phyloP scores from a whole-genome alignment of 2,113 vertebrate species.

The Dinomys branickii region DNA sequence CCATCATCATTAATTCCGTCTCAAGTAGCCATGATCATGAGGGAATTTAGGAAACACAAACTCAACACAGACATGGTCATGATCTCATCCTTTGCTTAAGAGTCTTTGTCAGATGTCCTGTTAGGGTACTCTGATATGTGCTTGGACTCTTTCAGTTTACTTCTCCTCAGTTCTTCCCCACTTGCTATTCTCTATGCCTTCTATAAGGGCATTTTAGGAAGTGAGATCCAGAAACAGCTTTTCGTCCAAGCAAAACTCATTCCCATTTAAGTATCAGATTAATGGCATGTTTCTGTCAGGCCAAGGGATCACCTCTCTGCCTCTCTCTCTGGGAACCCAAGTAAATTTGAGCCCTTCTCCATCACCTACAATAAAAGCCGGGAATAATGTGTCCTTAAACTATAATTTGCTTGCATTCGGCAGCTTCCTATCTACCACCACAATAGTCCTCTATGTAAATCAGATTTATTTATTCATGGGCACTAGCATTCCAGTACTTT shows the following conservation, averaged over 20 bases:
- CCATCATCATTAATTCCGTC: not conserved
- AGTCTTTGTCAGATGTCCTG: not conserved
- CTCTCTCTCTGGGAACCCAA: not conserved
- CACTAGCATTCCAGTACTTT: constrained; percentile 85
- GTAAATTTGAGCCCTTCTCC: constrained; percentile 44
- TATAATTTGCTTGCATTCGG: constrained; percentile 79
- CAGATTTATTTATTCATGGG: constrained; percentile 87
- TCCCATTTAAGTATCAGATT: not conserved
- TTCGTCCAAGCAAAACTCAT: not conserved
- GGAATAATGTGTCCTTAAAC: constrained; percentile 78
- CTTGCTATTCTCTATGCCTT: not conserved
- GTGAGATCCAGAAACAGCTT: not conserved
- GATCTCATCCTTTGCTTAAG: not conserved
- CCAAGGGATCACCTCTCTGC: not conserved
- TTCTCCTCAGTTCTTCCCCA: not conserved
- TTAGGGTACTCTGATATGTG: no score
- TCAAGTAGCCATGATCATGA: accelerated
- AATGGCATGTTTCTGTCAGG: not conserved
- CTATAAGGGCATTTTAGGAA: constrained; percentile 49
- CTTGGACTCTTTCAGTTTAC: constrained; percentile 4
- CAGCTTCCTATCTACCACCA: constrained; percentile 66
- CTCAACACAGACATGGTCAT: not conserved
- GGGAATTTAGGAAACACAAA: constrained; percentile 27
- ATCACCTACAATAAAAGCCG: constrained; percentile 67
- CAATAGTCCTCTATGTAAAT: constrained; percentile 81